Conservation (phyloP, 2,797 vertebrate species). For the Sorex maritimensis region DNA sequence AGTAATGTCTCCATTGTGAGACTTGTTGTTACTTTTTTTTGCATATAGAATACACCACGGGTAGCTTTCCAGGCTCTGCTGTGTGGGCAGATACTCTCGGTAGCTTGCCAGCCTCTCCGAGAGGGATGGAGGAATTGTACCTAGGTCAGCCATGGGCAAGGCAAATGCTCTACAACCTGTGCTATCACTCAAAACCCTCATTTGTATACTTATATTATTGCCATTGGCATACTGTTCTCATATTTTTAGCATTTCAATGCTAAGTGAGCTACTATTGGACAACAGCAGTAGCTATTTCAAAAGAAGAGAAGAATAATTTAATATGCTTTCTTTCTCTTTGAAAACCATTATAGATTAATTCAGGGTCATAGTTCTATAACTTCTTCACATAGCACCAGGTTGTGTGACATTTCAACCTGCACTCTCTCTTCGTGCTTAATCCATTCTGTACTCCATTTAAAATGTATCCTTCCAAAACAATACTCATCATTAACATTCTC, state of each 20-base stretch:
- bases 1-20: no score
- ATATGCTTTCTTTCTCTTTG: neutral
- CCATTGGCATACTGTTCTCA: neutral
- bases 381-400: neutral
- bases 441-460: neutral
- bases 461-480: neutral
- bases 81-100: no score
- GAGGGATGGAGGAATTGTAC: no score
- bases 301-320: neutral
- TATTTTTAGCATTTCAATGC: neutral
- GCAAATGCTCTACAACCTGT: no score
- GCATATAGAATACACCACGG: no score
- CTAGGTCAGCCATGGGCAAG: no score
- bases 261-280: neutral
- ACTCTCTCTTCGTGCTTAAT: accelerated
- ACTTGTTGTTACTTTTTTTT: no score
- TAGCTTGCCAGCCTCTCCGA: no score
- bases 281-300: neutral
- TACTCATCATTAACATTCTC: neutral
- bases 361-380: neutral
- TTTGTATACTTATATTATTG: neutral
- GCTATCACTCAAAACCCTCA: neutral
- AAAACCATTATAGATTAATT: neutral
- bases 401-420: neutral
- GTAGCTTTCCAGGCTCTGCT: no score